Evolutionary conservation across 2,888 invertebrate genomes (phyloP).

Genomic region (Catonia carolina): DNA sequence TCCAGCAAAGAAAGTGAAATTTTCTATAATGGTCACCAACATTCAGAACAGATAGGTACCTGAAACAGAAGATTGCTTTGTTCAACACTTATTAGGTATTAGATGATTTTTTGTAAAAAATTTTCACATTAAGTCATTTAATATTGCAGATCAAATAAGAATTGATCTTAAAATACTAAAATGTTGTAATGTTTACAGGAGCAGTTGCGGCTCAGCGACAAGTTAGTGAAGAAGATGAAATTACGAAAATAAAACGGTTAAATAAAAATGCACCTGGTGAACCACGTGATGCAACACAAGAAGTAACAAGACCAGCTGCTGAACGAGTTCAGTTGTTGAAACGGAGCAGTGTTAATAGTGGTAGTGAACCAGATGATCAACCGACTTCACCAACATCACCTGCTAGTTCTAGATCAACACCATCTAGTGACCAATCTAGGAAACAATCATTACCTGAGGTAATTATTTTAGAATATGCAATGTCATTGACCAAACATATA

Average conservation of each 20-base stretch:
- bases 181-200: background rate
- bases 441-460: slow-evolving; percentile 51
- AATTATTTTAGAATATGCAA: slow-evolving; percentile 66
- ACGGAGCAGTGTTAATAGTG: slow-evolving; percentile 45
- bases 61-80: no score
- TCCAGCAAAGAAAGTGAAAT: no score
- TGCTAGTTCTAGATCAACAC: slow-evolving; percentile 39
- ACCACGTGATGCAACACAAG: slow-evolving; percentile 20
- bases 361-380: slow-evolving; percentile 39
- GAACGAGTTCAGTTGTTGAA: slow-evolving; percentile 48
- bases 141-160: no score
- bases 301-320: slow-evolving; percentile 40
- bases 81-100: no score
- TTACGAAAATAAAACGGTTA: slow-evolving; percentile 77
- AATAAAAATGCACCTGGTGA: slow-evolving; percentile 56
- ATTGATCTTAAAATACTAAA: no score
- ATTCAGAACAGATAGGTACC: no score
- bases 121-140: no score
- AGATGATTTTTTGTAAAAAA: no score
- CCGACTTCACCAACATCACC: slow-evolving; percentile 46
- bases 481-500: no score
- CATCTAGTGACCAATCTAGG: slow-evolving; percentile 23
- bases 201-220: slow-evolving; percentile 59
- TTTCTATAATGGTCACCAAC: no score
- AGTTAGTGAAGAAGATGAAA: slow-evolving; percentile 85